phyloP scores from a whole-genome alignment of 2,888 invertebrate genomes.

The Abrostola triplasia region DNA sequence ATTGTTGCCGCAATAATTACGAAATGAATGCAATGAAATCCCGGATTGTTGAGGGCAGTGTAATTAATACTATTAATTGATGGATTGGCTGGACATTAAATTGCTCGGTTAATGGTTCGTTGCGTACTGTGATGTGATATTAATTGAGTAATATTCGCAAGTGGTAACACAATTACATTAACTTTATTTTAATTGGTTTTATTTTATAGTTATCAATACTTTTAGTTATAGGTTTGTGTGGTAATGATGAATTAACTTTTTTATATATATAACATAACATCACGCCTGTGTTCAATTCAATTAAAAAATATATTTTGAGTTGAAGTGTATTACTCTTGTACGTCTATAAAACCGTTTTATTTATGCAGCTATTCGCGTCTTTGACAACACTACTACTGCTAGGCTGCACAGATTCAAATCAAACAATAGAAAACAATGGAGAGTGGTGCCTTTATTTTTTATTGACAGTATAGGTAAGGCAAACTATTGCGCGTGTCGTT shows the following conservation, averaged over 20 bases:
- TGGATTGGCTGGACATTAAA: slow-evolving; percentile 8
- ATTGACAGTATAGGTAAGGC: no score
- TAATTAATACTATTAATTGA: slow-evolving; percentile 25
- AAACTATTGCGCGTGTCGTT: no score
- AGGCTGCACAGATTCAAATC: no score
- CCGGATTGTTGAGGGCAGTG: slow-evolving; percentile 6
- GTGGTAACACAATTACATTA: not conserved
- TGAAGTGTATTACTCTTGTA: no score
- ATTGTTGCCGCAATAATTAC: not conserved
- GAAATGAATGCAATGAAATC: not conserved
- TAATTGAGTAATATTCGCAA: slow-evolving; percentile 21
- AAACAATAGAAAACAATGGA: no score
- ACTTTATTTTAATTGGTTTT: not conserved
- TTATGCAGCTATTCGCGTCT: no score
- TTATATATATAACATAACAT: slow-evolving; percentile 4
- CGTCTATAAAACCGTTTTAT: slow-evolving; percentile 9
- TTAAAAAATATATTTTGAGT: no score
- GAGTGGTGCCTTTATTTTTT: no score
- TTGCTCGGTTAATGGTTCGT: slow-evolving; percentile 3
- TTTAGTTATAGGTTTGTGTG: not conserved
- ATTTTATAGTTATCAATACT: not conserved
- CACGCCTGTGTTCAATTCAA: slow-evolving; percentile 18
- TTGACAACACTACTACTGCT: no score
- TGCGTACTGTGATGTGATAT: slow-evolving; percentile 6
- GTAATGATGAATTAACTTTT: not conserved